A percentile compares a stretch with the other conserved stretches of the same genome.
Evolutionary conservation across 2,113 vertebrate species (phyloP).

Genomic region (Micronisus gabar): DNA sequence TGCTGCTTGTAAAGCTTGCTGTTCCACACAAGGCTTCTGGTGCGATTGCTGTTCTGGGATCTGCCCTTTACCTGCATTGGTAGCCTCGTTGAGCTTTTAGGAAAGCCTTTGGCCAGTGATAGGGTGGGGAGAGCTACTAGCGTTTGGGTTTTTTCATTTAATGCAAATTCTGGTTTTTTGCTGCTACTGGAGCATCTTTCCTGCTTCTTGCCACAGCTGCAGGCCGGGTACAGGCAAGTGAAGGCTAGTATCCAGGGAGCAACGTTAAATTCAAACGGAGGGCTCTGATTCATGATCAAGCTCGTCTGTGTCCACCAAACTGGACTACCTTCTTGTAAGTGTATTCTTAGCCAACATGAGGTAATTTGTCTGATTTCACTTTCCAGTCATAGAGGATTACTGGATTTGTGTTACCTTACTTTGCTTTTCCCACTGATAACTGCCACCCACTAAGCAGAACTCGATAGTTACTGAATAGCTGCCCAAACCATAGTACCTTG

Average conservation of each 20-base stretch:
- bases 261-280: not conserved
- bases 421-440: not conserved
- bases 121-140: not conserved
- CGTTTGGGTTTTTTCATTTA: not conserved
- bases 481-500: not conserved
- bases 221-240: fast-evolving
- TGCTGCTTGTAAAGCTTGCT: not conserved
- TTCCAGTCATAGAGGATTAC: not conserved
- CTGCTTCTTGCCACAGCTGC: not conserved
- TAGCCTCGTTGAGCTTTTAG: not conserved
- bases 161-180: not conserved
- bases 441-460: not conserved
- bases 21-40: not conserved
- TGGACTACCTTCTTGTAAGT: not conserved
- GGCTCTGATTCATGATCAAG: not conserved
- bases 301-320: not conserved
- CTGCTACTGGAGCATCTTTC: not conserved
- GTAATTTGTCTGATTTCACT: not conserved
- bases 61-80: not conserved
- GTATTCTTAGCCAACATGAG: not conserved
- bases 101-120: not conserved
- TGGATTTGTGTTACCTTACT: not conserved
- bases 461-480: not conserved
- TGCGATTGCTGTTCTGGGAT: not conserved
- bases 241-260: not conserved